Evolutionary conservation across 2,888 invertebrate genomes (phyloP), one percentile per base, ranked within the genome.

Genomic region (Chesias legatella): DNA sequence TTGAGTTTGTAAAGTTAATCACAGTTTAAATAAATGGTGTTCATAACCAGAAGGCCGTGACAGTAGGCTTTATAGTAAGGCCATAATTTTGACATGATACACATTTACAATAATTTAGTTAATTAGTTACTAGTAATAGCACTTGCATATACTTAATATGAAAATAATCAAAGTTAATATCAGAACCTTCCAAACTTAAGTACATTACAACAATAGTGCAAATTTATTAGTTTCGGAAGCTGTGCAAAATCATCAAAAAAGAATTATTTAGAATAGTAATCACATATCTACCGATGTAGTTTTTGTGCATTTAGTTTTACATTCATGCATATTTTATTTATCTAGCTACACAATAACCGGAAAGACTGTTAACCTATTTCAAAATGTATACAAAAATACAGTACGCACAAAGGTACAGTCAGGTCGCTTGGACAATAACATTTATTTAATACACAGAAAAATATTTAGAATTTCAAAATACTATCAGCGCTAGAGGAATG

Each of bases 1-100:
- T 71, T 71, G 77, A 78, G 73, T 80, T 79, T 80, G 73, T 81
- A 82, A 74, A 80, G 72, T 76, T 73, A 80, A 83, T 83, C 83
- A 83, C 84, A 84, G 82, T 73, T 76, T 70, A 73, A 75, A 71
- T 74, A 73, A 68, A 74, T 79, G 77, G 77, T 80, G 75, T 80
- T 75, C 55, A 51, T 58, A 61, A 64, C 65, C 66, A 64, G 69
- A 76, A 82, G 79, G 81, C 79, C 73, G 65, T 69, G 51, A 58
- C 60, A 63, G 58, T 73, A 77, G 73, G 75, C 74, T 56, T 49
- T 53, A 63, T 61, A 56, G 58, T 74, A 74, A 77, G 77, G 75
- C 75, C 73, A 59, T 70, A 55, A 60, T 63, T 17, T 64, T 65
- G 48, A 59, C 59, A 55, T 60, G 48, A 52, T 40, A 36, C 29